Evolutionary conservation across 92 coral and sea anemone genomes (phyloP), one percentile per base, ranked within the genome.

Genomic region (Isaurus tuberculatus): DNA sequence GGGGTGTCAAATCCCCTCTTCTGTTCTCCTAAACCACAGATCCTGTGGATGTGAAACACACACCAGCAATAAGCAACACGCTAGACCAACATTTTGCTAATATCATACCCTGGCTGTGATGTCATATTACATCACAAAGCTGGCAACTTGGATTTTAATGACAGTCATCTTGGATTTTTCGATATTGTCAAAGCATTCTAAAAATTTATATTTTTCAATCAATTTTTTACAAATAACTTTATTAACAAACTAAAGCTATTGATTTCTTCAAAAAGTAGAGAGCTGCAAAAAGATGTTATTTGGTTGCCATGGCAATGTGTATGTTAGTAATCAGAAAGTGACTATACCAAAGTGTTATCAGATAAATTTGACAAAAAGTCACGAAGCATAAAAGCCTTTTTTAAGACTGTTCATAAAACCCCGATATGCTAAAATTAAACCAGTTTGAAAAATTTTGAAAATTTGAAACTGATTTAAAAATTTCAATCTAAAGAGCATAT

Each of bases 251-350:
- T 67, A 67, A 67, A 64, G 15, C 69, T 64, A 33, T 67, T 67
- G 72, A 67, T 67, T 33, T 67, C 27, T 67, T 67, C 72, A 31
- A 44, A 31, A 67, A 67, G 72, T 44, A 32, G 72, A 65, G 70
- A 67, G 72, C 72, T 67, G 72, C 43, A 67, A 67, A 67, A 33
- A 67, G 72, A 67, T 67, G 72, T 67, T 67, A 67, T 67, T 67
- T 67, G 72, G 72, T 67, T 67, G 43, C 26, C 72, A 67, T 67
- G 72, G 72, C 72, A 67, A 67, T 67, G 72, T 67, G 26, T 31
- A 67, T 67, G 32, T 67, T 67, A 16, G 17, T 32, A 67, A 30
- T 67, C 46, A 67, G 42, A 67, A 67, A 67, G 72, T 30, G 72
- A 30, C 72, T 67, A 67, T 67, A 67, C 72, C 72, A 67, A 67